Evolutionary conservation across 2,888 invertebrate species (phyloP).

Genomic region (Hylaea fasciaria): DNA sequence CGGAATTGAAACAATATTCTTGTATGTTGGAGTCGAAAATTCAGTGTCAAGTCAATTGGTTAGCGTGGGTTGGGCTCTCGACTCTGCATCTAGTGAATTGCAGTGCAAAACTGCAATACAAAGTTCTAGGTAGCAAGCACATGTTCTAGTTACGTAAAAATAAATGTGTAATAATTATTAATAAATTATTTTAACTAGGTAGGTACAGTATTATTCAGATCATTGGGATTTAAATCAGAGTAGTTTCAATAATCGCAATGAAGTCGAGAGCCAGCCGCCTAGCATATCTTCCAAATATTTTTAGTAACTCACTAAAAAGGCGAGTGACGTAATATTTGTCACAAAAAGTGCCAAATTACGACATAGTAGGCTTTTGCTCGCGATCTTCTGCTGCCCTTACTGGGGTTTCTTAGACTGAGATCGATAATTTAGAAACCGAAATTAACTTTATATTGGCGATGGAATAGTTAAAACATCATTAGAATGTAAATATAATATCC

Average conservation of each 20-base stretch:
- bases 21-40: constrained; percentile 8
- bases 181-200: no score
- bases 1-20: not conserved
- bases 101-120: no score
- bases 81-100: not conserved
- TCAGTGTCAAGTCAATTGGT: constrained; percentile 10
- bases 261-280: constrained; percentile 5
- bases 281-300: constrained; percentile 40
- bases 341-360: constrained; percentile 40
- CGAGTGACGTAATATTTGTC: constrained; percentile 20
- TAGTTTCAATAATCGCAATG: no score
- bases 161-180: no score
- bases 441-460: constrained; percentile 4
- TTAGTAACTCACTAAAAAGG: constrained; percentile 7
- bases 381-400: not conserved
- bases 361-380: constrained; percentile 12
- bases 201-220: no score
- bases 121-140: no score
- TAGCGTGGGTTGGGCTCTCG: constrained; percentile 14
- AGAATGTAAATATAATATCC: not conserved
- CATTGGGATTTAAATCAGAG: no score
- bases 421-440: not conserved
- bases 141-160: no score
- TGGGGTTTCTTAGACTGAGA: constrained; percentile 9
- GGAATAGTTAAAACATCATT: not conserved